Evolutionary conservation across 2,797 vertebrate genomes (phyloP), one percentile per base, ranked within the genome.

Genomic region (Phrynocephalus vlangalii): DNA sequence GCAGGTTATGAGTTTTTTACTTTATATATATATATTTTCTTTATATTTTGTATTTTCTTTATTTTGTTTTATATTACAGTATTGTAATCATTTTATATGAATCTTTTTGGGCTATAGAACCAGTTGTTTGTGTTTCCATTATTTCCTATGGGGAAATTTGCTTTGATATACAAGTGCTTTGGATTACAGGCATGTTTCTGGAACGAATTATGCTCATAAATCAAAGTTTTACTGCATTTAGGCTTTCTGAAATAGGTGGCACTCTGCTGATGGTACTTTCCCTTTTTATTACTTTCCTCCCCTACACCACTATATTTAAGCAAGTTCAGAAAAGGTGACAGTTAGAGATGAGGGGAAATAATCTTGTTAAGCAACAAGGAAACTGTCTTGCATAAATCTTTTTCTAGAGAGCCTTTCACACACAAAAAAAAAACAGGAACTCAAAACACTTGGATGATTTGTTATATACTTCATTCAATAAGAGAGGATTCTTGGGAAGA

Each of bases 181-280:
- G 38, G 38, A 44, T 44, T 44, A 44, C 38, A 44, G 38, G 38
- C 38, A 44, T 44, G 38, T 44, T 44, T 44, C 38, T 44, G 38
- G 38, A 44, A 44, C 38, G 38, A 4, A 44, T 44, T 44, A 44
- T 44, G 38, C 38, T 44, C 38, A 44, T 44, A 44, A 44, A 44
- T 44, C 38, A 44, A 44, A 44, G 38, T 44, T 44, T 44, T 44
- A 44, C 38, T 44, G 38, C 38, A 5, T 44, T 92, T 71, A 91
- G 38, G 28, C 20, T 73, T 48, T 86, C 50, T 92, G 92, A 94
- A 88, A 76, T 38, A 73, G 87, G 91, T 82, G 83, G 77, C 52
- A 86, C 63, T 76, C 22, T 79, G 38, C 38, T 44, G 38, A 44
- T 44, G 38, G 38, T 44, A 82, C 86, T 78, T 22, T 71, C 92